These are phyloP conservation scores for Leptonema lineaticorne DNA, from an alignment of 1,140 invertebrate species.

Conservation along the genomic window DNA sequence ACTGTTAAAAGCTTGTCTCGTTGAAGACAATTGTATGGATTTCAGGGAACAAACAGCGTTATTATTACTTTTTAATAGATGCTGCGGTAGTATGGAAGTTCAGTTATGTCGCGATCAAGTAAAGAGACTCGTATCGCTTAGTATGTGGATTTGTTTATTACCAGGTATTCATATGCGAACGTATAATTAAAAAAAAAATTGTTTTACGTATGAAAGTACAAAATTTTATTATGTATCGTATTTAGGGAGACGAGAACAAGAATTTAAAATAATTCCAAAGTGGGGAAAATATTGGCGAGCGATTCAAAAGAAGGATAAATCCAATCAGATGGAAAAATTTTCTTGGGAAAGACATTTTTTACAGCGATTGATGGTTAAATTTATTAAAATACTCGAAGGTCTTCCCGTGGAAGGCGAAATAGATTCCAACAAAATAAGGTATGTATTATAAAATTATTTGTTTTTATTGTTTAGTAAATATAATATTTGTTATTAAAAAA, in stretches of 20 bases:
- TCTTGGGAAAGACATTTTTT: constrained; percentile 90
- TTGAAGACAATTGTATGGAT: constrained; percentile 55
- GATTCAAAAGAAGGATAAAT: constrained; percentile 81
- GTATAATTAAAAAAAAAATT: not conserved
- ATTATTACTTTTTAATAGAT: constrained; percentile 92
- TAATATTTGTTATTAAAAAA: too few relatives aligned
- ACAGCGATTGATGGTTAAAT: constrained; percentile 85
- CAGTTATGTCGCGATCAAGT: constrained; percentile 90
- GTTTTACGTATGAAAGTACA: too few relatives aligned
- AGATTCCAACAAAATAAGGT: constrained; percentile 57
- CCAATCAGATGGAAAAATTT: constrained; percentile 68
- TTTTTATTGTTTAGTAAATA: too few relatives aligned
- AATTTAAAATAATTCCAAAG: constrained; percentile 84
- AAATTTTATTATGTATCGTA: not conserved
- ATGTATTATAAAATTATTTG: too few relatives aligned
- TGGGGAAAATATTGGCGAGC: constrained; percentile 92
- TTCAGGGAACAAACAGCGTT: constrained; percentile 84
- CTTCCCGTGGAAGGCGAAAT: constrained; percentile 68
- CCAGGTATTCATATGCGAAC: constrained; percentile 67
- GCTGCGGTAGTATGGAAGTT: constrained; percentile 97
- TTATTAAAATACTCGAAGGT: constrained; percentile 78
- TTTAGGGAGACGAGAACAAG: constrained; percentile 72
- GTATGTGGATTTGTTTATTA: constrained; percentile 92
- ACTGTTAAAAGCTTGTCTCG: constrained; percentile 72
- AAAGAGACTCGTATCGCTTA: constrained; percentile 87